Percentiles rank a stretch among this genome's conserved stretches.
These are phyloP conservation scores for Tetragonula carbonaria DNA, from an alignment of 2,888 invertebrate genomes.

Conservation along the genomic window DNA sequence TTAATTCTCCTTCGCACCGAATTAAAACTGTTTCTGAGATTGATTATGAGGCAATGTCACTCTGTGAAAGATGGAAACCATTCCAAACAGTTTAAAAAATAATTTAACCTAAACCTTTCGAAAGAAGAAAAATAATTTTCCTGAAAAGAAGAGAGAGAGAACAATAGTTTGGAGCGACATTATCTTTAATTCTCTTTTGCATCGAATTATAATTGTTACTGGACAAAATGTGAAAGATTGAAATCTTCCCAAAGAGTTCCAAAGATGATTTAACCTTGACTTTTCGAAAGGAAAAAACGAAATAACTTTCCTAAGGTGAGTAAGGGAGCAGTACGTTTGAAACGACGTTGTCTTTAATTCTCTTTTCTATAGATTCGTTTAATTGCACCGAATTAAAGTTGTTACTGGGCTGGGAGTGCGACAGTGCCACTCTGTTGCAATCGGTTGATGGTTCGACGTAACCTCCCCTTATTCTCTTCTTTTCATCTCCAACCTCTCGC, in stretches of 20 bases:
- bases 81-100: too few relatives aligned
- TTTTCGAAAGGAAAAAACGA: background rate
- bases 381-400: conserved; percentile 57
- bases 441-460: conserved; percentile 65
- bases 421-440: conserved; percentile 47
- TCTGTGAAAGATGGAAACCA: too few relatives aligned
- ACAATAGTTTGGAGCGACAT: background rate
- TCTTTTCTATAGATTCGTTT: conserved; percentile 62
- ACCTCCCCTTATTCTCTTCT: conserved; percentile 1
- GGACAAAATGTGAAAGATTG: too few relatives aligned
- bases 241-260: too few relatives aligned
- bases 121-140: background rate
- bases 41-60: too few relatives aligned
- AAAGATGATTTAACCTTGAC: too few relatives aligned
- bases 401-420: conserved; percentile 5
- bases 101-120: too few relatives aligned
- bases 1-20: conserved; percentile 55
- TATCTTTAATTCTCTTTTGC: conserved; percentile 54
- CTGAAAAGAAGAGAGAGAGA: background rate
- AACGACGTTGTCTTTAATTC: conserved; percentile 21
- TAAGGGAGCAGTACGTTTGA: background rate
- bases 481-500: conserved; percentile 7
- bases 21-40: background rate
- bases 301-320: background rate
- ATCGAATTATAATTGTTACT: conserved; percentile 9